Percentiles rank a stretch among this genome's conserved stretches.
phyloP scores from a whole-genome alignment of 2,797 vertebrate genomes.

The Urophycis tenuis region DNA sequence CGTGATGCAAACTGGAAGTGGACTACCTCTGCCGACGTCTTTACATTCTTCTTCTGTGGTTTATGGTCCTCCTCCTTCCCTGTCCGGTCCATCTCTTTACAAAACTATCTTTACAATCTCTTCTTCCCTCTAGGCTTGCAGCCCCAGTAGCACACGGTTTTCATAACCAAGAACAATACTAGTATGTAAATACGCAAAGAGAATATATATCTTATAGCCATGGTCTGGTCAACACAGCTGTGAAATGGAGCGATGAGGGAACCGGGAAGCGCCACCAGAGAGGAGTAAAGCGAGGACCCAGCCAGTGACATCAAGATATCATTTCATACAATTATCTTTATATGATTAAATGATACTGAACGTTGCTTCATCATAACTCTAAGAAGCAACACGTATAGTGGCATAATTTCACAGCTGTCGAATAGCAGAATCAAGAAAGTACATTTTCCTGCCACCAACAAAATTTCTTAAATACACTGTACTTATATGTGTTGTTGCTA shows the following conservation, averaged over 20 bases:
- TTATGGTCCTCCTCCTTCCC: background rate
- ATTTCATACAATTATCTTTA: background rate
- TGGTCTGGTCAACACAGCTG: slow-evolving; percentile 34
- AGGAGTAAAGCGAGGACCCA: slow-evolving; percentile 38
- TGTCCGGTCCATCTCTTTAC: background rate
- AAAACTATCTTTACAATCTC: background rate
- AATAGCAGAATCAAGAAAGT: background rate
- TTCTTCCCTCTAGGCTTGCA: background rate
- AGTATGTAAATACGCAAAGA: slow-evolving; percentile 51
- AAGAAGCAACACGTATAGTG: background rate
- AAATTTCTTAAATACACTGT: background rate
- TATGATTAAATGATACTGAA: background rate
- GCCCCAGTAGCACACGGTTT: slow-evolving; percentile 28
- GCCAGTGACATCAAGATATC: background rate
- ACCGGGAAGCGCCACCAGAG: slow-evolving; percentile 38
- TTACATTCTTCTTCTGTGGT: slow-evolving; percentile 2
- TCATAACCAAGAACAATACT: slow-evolving; percentile 42
- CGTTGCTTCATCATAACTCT: background rate
- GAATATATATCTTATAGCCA: slow-evolving; percentile 33
- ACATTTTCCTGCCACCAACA: background rate
- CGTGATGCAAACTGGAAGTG: background rate
- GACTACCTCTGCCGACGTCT: background rate
- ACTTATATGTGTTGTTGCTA: background rate
- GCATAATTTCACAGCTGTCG: background rate
- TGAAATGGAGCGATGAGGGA: slow-evolving; percentile 47